Evolutionary conservation across 2,888 invertebrate species (phyloP).

Genomic region (Callyntrura guangdongensis): DNA sequence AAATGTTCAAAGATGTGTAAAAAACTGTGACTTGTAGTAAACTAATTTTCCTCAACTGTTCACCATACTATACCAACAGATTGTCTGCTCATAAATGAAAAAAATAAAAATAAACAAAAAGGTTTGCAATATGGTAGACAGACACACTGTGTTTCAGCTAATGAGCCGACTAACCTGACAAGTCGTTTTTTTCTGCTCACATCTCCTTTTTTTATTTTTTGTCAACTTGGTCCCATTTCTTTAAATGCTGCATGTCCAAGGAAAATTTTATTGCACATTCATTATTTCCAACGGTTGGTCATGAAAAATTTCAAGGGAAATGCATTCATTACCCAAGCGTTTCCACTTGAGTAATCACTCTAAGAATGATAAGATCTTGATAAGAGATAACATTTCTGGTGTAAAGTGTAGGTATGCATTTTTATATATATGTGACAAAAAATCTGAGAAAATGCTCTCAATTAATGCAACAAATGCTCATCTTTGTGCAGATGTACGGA

Average conservation of each 20-base stretch:
- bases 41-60: neutral
- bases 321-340: conserved; percentile 68
- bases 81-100: neutral
- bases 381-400: neutral
- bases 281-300: conserved; percentile 77
- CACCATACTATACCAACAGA: neutral
- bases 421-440: conserved; percentile 1
- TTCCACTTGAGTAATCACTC: conserved; percentile 46
- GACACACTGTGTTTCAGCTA: neutral
- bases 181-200: neutral
- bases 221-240: neutral
- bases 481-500: neutral
- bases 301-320: conserved; percentile 77
- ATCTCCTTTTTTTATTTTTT: conserved; percentile 8
- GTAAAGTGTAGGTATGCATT: neutral
- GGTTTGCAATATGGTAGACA: neutral
- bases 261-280: conserved; percentile 75
- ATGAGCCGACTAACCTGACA: conserved; percentile 49
- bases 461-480: neutral
- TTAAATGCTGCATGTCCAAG: conserved; percentile 50
- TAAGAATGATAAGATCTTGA: conserved; percentile 43
- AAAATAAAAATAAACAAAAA: conserved; percentile 12
- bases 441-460: neutral
- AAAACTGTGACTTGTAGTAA: no score
- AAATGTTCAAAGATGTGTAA: neutral